Evolutionary conservation across 1,140 invertebrate species (phyloP), one percentile per base, ranked within the genome.

Genomic region (Lepidotrigona ventralis): DNA sequence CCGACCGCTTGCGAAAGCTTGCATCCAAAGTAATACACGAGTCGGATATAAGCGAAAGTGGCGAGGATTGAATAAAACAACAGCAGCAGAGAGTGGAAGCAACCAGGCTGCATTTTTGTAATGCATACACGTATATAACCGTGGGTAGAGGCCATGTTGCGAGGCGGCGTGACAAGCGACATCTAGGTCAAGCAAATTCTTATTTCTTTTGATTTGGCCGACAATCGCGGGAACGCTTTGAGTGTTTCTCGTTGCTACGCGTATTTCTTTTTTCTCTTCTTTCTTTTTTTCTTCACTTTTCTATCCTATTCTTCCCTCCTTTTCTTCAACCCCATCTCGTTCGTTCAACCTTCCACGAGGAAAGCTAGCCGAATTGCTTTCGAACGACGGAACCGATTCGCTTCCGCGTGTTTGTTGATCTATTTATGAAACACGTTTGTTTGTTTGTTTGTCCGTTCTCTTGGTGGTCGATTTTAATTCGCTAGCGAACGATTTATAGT

Each of bases 121-220:
- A 83, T 79, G 68, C 76, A 56, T 56, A 51, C 46, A 51, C 39
- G 15, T 26, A n/a, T 64, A 26, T 17, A 64, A n/a, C 15, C 63
- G 8, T 23, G 9, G 46, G 17, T 60, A n/a, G 17, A 66, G 26
- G 75, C 63, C 46, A n/a, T 11, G 60, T 51, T 60, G 19, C 39
- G 15, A 66, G n/a, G n/a, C 14, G 15, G 12, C 14, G 64, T 29
- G 64, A 66, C 64, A 29, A 72, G 21, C 74, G 66, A 64, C 74
- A 88, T 87, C 78, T 85, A 33, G 86, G 83, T 87, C 86, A 70
- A 51, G 51, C 33, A 79, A 70, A 88, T 85, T 88, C 84, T 87
- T 85, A 88, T 85, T 80, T 46, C 72, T 75, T 79, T 82, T 83
- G 86, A 88, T 83, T 85, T 78, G 17, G 39, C 58, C 39, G 39